Percentiles rank a stretch among this genome's conserved stretches.
phyloP scores from a whole-genome alignment of 2,113 vertebrate species.

The Leptosomus discolor region DNA sequence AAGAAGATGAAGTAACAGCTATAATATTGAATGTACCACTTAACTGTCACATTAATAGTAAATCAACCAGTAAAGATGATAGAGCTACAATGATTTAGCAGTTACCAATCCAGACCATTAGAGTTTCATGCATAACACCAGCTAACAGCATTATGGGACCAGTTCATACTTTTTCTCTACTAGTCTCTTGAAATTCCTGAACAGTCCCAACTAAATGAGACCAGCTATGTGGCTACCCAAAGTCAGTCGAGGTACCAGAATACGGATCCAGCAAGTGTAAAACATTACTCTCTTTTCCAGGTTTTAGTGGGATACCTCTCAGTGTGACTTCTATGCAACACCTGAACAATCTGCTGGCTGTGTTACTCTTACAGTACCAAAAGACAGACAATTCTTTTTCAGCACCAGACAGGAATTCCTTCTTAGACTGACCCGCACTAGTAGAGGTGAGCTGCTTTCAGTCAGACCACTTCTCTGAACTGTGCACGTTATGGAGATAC shows the following conservation, averaged over 20 bases:
- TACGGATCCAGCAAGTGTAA: neutral
- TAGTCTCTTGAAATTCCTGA: neutral
- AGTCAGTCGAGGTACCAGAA: neutral
- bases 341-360: accelerated
- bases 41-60: slow-evolving; percentile 20
- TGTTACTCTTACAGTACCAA: neutral
- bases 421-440: neutral
- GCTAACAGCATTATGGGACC: neutral
- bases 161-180: neutral
- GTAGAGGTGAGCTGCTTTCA: neutral
- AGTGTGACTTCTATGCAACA: neutral
- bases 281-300: neutral
- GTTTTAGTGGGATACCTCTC: neutral
- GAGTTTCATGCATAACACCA: neutral
- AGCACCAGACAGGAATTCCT: neutral
- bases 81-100: neutral
- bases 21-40: slow-evolving; percentile 35
- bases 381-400: neutral
- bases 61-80: slow-evolving; percentile 9
- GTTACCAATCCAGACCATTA: neutral
- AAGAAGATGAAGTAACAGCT: slow-evolving; percentile 29
- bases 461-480: neutral
- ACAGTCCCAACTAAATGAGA: neutral
- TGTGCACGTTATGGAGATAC: accelerated
- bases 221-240: neutral